Percentiles rank a stretch among this genome's conserved stretches.
Evolutionary conservation across 2,888 invertebrate species (phyloP).

Genomic region (Neoascia interrupta): DNA sequence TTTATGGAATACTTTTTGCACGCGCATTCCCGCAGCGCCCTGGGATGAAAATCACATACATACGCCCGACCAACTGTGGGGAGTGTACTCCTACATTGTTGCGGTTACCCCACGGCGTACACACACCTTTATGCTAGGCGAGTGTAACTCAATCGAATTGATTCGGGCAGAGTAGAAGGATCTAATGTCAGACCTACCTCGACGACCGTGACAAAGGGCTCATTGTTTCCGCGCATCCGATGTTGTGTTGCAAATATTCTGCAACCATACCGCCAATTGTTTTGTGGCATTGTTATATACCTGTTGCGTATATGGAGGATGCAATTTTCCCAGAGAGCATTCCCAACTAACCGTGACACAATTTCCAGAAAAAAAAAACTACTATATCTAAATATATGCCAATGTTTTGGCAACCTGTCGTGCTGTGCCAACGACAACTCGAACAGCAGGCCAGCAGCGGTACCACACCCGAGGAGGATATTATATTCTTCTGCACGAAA

Average conservation of each 20-base stretch:
- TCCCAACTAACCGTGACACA: slow-evolving; percentile 25
- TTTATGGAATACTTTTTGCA: slow-evolving; percentile 32
- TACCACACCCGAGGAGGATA: not conserved
- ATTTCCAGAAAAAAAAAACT: slow-evolving; percentile 17
- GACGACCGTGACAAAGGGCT: slow-evolving; percentile 26
- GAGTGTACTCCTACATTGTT: slow-evolving; percentile 3
- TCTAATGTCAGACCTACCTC: slow-evolving; percentile 13
- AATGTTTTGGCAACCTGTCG: slow-evolving; percentile 64
- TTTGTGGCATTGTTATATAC: slow-evolving; percentile 16
- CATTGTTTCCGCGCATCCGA: not conserved
- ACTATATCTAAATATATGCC: too few relatives aligned
- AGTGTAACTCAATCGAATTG: slow-evolving; percentile 34
- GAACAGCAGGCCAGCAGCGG: slow-evolving; percentile 39
- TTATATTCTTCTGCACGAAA: slow-evolving; percentile 28
- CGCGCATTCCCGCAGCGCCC: slow-evolving; percentile 22
- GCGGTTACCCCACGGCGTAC: slow-evolving; percentile 19
- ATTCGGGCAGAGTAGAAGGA: slow-evolving; percentile 26
- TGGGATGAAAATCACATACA: not conserved
- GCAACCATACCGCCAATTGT: slow-evolving; percentile 36
- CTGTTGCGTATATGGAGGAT: slow-evolving; percentile 20
- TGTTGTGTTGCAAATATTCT: slow-evolving; percentile 16
- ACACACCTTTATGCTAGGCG: not conserved
- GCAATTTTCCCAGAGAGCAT: slow-evolving; percentile 14
- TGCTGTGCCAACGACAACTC: slow-evolving; percentile 57
- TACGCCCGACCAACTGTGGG: not conserved